phyloP scores from a whole-genome alignment of 1,140 invertebrate species.

The Pseudobourletiella spinata region DNA sequence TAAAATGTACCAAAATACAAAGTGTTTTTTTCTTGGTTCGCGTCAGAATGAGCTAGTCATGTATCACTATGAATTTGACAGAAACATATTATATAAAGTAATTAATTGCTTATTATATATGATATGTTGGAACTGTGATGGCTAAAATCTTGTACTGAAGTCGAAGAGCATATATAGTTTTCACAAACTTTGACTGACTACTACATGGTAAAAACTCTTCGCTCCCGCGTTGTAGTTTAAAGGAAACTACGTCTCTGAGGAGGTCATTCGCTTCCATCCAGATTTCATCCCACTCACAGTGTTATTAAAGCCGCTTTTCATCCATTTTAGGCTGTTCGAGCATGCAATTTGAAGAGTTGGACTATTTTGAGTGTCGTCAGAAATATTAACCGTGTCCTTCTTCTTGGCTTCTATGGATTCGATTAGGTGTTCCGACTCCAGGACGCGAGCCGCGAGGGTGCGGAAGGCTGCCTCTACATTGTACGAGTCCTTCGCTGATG shows the following conservation, averaged over 20 bases:
- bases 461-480: constrained; percentile 55
- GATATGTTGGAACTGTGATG: too few species aligned
- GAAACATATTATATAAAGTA: too few species aligned
- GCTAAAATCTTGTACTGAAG: too few species aligned
- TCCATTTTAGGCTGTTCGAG: constrained; percentile 25
- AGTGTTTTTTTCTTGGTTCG: too few species aligned
- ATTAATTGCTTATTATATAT: too few species aligned
- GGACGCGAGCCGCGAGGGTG: constrained; percentile 53
- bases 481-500: constrained; percentile 72
- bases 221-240: neutral
- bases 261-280: constrained; percentile 24
- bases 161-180: too few species aligned
- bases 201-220: too few species aligned
- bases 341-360: neutral
- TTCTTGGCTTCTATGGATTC: constrained; percentile 20
- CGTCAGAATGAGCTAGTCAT: too few species aligned
- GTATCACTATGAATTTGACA: too few species aligned
- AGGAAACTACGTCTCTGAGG: neutral
- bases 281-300: constrained; percentile 18
- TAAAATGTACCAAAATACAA: too few species aligned
- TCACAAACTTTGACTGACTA: too few species aligned
- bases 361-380: constrained; percentile 6
- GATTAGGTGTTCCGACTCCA: constrained; percentile 26
- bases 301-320: constrained; percentile 18
- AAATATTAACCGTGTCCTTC: constrained; percentile 16